These are phyloP conservation scores for Rhyacophila evoluta DNA, from an alignment of 2,888 invertebrate genomes.

Conservation along the genomic window DNA sequence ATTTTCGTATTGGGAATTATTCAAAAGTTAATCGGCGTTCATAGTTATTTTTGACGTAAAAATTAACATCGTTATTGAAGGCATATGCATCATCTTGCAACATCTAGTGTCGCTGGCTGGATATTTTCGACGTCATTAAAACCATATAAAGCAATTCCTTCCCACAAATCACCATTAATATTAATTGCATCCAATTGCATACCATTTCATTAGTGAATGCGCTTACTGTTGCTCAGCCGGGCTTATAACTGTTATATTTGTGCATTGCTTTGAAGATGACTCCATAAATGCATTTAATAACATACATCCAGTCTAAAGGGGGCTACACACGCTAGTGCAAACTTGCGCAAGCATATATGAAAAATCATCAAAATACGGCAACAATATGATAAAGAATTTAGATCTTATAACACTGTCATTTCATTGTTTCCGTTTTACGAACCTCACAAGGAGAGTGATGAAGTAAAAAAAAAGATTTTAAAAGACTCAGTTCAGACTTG, in stretches of 20 bases:
- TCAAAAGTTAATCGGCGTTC: neutral
- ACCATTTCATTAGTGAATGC: slow-evolving; percentile 19
- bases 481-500: no score
- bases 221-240: neutral
- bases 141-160: slow-evolving; percentile 20
- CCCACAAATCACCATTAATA: slow-evolving; percentile 33
- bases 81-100: neutral
- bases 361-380: no score
- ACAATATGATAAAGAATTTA: no score
- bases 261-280: slow-evolving; percentile 21
- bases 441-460: no score
- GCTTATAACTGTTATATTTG: slow-evolving; percentile 10
- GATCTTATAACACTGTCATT: no score
- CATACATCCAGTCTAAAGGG: no score
- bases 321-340: no score
- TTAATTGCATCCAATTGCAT: slow-evolving; percentile 33
- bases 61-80: slow-evolving; percentile 13
- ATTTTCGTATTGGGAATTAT: neutral
- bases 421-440: no score
- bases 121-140: neutral
- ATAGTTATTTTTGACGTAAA: neutral
- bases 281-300: neutral
- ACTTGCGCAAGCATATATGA: no score
- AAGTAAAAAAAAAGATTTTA: no score
- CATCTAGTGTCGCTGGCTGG: neutral